Evolutionary conservation across 1,140 invertebrate species (phyloP).

Genomic region (Leptinotarsa defecta): DNA sequence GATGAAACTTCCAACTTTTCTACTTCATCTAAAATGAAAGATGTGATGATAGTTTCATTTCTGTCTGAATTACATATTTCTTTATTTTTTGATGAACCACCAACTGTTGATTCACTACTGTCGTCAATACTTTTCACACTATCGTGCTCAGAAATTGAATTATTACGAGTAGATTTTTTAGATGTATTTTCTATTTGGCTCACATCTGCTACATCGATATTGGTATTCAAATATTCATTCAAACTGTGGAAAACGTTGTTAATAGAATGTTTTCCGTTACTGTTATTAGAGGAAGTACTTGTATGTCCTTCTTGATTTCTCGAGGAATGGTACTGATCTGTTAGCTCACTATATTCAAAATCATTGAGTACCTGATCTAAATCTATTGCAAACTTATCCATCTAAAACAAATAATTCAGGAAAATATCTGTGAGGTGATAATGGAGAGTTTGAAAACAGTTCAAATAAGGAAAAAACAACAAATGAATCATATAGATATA

Average conservation of each 20-base stretch:
- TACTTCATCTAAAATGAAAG: background rate
- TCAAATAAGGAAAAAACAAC: no score
- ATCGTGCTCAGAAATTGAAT: background rate
- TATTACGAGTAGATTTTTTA: background rate
- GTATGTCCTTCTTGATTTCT: background rate
- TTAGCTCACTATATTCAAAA: conserved; percentile 75
- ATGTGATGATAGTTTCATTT: background rate
- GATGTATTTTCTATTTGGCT: background rate
- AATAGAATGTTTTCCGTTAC: conserved; percentile 58
- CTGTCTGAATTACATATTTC: background rate
- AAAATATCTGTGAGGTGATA: no score
- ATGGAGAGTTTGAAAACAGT: no score
- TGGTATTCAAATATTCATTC: conserved; percentile 66
- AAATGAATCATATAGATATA: no score
- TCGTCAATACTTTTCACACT: background rate
- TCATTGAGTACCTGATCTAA: conserved; percentile 87
- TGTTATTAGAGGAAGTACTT: conserved; percentile 24
- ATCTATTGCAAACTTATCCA: conserved; percentile 66
- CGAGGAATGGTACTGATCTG: conserved; percentile 26
- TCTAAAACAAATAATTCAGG: conserved; percentile 34
- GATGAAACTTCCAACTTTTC: no score
- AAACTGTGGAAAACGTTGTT: conserved; percentile 68
- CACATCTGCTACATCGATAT: conserved; percentile 41
- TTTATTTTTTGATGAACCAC: background rate
- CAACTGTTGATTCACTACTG: background rate